phyloP scores from a whole-genome alignment of 2,113 vertebrate genomes.

The Pithys albifrons region DNA sequence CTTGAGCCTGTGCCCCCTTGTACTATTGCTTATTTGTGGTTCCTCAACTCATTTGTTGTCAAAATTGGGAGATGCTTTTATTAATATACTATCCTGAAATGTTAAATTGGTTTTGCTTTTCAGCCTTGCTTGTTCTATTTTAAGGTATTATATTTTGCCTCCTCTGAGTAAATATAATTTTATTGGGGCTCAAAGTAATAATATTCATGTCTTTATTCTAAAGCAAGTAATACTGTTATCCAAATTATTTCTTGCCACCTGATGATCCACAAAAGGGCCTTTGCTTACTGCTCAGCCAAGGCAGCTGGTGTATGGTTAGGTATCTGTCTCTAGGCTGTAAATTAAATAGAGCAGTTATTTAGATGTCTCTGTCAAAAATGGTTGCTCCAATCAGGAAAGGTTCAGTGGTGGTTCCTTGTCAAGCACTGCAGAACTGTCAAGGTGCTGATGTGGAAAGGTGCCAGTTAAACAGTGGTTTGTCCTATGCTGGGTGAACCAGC shows the following conservation, averaged over 20 bases:
- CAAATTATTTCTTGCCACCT: not conserved
- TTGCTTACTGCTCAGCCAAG: rapidly evolving
- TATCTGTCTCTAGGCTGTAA: not conserved
- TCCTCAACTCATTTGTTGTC: not conserved
- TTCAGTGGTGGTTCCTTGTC: not conserved
- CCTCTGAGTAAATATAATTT: not conserved
- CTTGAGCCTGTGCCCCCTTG: too few species aligned
- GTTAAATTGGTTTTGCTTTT: not conserved
- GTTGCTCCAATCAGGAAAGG: not conserved
- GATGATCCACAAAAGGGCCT: not conserved
- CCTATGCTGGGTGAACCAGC: not conserved
- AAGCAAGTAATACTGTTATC: not conserved
- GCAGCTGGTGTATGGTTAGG: not conserved
- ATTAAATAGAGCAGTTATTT: not conserved
- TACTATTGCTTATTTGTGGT: not conserved
- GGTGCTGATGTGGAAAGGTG: not conserved
- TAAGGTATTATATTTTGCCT: not conserved
- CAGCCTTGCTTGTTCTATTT: not conserved
- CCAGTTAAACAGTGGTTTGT: not conserved
- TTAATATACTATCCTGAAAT: not conserved
- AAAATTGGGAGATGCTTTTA: not conserved
- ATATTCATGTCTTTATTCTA: not conserved
- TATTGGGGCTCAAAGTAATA: not conserved
- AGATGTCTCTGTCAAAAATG: not conserved
- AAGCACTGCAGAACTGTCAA: not conserved